Evolutionary conservation across 2,888 invertebrate genomes (phyloP), one percentile per base, ranked within the genome.

Genomic region (Laspeyria flexula): DNA sequence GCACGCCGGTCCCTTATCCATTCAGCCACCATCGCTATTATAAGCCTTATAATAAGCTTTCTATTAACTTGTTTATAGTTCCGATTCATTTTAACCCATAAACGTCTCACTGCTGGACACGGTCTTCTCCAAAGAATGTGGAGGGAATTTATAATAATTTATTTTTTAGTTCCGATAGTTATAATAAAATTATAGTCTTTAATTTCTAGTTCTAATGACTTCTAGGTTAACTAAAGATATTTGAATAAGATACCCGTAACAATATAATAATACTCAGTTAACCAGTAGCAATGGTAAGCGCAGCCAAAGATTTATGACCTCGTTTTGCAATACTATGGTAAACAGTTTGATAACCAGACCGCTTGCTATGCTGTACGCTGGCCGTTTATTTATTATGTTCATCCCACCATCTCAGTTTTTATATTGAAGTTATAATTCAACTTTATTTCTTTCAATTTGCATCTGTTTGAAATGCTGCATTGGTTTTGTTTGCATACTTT

Each of bases 401-500:
- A 65, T 57, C 55, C 35, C 11, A 16, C 38, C 44, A 34, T 30
- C 43, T 40, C 53, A 39, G 51, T 63, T 60, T 62, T 49, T 60
- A 65, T 60, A 67, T 65, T 68, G 53, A 50, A 63, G 60, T 60
- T 60, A 50, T 67, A 60, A 46, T 60, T 68, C 56, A 65, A 34
- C 34, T 67, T 68, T 57, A 65, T 67, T 62, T 65, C 49, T 61
- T 65, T 63, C 40, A 52, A 66, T 65, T 65, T 63, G 45, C 67
- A 66, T 66, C 27, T 62, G 33, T 4, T 54, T 50, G 45, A 30
- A 25, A 30, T 43, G 5, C 29, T n/a, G 1, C 13, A 34, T 47
- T 45, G 29, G n/a, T 33, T 37, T 29, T 37, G 13, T 16, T 21
- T 15, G 15, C 23, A 12, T 15, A n/a, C 16, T 9, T 4, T 18